phyloP scores from a whole-genome alignment of 2,113 vertebrate genomes.

The Romanogobio albipinnatus region DNA sequence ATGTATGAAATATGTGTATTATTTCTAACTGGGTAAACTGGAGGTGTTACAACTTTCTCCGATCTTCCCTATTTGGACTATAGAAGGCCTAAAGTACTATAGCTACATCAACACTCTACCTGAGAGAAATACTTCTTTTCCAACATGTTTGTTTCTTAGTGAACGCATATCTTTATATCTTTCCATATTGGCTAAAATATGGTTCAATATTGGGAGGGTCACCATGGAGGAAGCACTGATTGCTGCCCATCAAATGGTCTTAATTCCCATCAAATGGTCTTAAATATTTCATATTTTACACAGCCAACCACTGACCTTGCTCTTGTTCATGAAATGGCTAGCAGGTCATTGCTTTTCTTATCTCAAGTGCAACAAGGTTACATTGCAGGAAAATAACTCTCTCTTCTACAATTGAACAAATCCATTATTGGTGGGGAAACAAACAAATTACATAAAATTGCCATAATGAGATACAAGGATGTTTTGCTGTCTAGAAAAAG shows the following conservation, averaged over 20 bases:
- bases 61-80: background rate
- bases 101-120: background rate
- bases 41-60: too few species aligned
- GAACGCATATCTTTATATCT: background rate
- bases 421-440: conserved; percentile 26
- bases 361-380: conserved; percentile 21
- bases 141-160: background rate
- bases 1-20: too few species aligned
- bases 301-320: conserved; percentile 33
- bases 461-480: conserved; percentile 49
- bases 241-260: conserved; percentile 26
- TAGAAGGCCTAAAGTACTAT: background rate
- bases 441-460: conserved; percentile 42
- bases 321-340: background rate
- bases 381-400: conserved; percentile 33
- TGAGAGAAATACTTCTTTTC: background rate
- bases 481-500: conserved; percentile 40
- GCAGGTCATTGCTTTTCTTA: conserved; percentile 7
- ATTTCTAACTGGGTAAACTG: too few species aligned
- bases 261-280: conserved; percentile 41
- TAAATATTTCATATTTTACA: conserved; percentile 25
- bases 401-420: conserved; percentile 30
- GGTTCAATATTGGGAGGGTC: conserved; percentile 12
- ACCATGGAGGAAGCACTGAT: conserved; percentile 32
- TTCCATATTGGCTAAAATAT: conserved; percentile 2